Evolutionary conservation across 2,888 invertebrate species (phyloP).

Genomic region (Antheraea assamensis): DNA sequence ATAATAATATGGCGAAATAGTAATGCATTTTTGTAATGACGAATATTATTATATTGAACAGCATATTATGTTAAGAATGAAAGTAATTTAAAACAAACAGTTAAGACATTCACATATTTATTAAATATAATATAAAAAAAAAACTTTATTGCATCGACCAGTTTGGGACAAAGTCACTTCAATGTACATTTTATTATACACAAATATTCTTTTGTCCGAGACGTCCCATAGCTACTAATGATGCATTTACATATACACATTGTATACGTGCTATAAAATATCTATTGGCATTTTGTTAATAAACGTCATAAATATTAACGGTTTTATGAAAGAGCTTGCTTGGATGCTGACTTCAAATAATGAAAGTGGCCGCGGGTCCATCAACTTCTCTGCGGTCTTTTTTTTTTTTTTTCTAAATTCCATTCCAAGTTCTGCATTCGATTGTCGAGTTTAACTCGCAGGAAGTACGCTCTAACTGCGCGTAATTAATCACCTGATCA

Average conservation of each 20-base stretch:
- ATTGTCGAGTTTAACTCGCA: constrained; percentile 38
- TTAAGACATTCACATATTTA: too few relatives aligned
- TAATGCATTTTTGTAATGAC: too few relatives aligned
- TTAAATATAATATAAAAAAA: too few relatives aligned
- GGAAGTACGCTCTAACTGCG: constrained; percentile 66
- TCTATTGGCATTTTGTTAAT: constrained; percentile 12
- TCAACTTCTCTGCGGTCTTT: constrained; percentile 43
- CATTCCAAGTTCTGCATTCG: constrained; percentile 38
- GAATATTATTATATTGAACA: too few relatives aligned
- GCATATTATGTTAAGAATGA: too few relatives aligned
- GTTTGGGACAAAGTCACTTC: not conserved
- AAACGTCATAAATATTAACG: constrained; percentile 13
- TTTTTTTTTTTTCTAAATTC: constrained; percentile 53
- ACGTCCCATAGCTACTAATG: not conserved
- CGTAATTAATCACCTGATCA: constrained; percentile 60
- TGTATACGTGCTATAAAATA: not conserved
- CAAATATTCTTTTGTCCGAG: constrained; percentile 5
- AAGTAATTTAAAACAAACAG: too few relatives aligned
- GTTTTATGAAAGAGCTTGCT: constrained; percentile 5
- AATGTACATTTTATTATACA: constrained; percentile 1
- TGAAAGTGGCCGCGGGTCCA: constrained; percentile 39
- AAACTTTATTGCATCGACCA: not conserved
- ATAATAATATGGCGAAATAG: too few relatives aligned
- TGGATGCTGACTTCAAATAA: constrained; percentile 21
- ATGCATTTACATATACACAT: constrained; percentile 3